Base-by-base conservation (phyloP, 2,113 vertebrate genomes). In the Cepphus grylle region DNA sequence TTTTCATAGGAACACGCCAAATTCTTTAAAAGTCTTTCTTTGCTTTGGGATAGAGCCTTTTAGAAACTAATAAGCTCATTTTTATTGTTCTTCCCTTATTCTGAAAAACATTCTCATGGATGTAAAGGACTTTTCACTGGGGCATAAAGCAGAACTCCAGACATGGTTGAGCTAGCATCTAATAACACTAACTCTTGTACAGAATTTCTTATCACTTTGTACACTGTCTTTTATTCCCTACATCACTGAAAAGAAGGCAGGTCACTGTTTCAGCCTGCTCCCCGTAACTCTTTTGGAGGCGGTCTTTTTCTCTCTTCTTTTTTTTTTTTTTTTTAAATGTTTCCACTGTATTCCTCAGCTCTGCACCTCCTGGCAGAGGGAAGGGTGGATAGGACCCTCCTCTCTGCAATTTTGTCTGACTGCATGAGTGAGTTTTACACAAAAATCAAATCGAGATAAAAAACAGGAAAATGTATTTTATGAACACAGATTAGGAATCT, bases 391-490 rank as follows among this genome's bases (percentile, higher is more conserved):
- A 34, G 29, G 49, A 81, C 15, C 12, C 25, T 80, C 52, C 65
- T 81, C 34, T 38, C 73, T 22, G 30, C 1, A 2, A 23, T 61
- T 88, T 81, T 55, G 29, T 88, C 58, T 56, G 32, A 56, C 30
- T 79, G n/a, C 34, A 23, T 30, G 15, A 86, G 17, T 32, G 30
- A 63, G 12, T 69, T 81, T 89, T 53, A 86, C 47, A 81, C 52
- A 89, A 78, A 88, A 95, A 77, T 84, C 59, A 84, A 95, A 96
- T 52, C 85, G 74, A 93, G 71, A 81, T 78, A 95, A 94, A 95
- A 90, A 96, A 89, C 11, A 95, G 65, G 73, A 94, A 95, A 92
- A 84, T n/a, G 3, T 96, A 97, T 97, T 97, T 97, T 96, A 97
- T 93, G 94, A 94, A 77, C 36, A 8, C 66, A 96, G 88, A 97